Base-by-base conservation (phyloP, 2,113 vertebrate species). In the Herpetotheres cachinnans region DNA sequence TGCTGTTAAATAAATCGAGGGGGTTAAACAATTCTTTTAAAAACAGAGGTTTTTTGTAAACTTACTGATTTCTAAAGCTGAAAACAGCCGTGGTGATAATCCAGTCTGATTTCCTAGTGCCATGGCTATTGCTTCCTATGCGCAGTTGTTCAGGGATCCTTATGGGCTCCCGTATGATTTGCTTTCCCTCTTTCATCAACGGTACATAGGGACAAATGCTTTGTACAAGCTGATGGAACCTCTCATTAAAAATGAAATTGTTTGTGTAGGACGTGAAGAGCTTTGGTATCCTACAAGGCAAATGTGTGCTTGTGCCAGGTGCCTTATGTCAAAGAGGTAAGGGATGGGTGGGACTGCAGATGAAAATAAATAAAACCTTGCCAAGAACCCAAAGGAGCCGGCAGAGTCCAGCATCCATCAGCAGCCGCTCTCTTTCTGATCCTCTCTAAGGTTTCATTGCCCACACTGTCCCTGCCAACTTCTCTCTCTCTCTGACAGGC, bases 321-420 rank as follows among this genome's bases (percentile, higher is more conserved):
- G 86, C 34, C 34, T 61, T 46, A 27, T 46, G 52, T 76, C 17
- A 16, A 27, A 44, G 82, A 58, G 47, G 40, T 30, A 58, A 47
- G 65, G 42, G 40, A n/a, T 55, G 73, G 89, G 92, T 82, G 89
- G 69, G 83, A 78, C 74, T 87, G 87, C 84, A 72, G 93, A 85
- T 71, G 78, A 70, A 70, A 72, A 96, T 69, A 86, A 95, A 49
- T 77, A 86, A 95, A 87, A 54, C 36, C 61, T 58, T 90, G 84
- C 94, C 56, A 62, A 65, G 54, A 82, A 21, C 87, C 47, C 13
- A 16, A 27, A 69, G 73, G 34, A 90, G 40, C 66, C 0, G 0
- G 32, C 49, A 17, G 78, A 71, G 66, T 26, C 56, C 65, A 59
- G 70, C 40, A 66, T n/a, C 87, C 17, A 5, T 85, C 66, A 88